Evolutionary conservation across 2,888 invertebrate species (phyloP).

Genomic region (Ormyrus pomaceus): DNA sequence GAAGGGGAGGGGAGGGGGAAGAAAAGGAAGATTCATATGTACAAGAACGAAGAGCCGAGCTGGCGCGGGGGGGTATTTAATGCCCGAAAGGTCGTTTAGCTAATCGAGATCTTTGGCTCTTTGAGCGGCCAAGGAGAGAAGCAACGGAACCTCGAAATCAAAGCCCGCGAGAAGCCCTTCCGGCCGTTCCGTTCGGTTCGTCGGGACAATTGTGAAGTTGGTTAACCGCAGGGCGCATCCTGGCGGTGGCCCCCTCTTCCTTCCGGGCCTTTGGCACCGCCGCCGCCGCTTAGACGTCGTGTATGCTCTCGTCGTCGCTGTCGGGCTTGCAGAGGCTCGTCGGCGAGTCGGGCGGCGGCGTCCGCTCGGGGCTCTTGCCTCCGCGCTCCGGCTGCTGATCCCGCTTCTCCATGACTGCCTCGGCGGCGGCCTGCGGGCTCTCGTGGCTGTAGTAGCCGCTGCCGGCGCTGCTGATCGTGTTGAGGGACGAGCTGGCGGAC

Average conservation of each 20-base stretch:
- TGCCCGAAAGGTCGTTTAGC: slow-evolving; percentile 48
- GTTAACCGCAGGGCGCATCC: slow-evolving; percentile 57
- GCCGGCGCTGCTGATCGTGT: slow-evolving; percentile 64
- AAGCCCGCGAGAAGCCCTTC: slow-evolving; percentile 22
- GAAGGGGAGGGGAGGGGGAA: not conserved
- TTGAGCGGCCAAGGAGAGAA: too few species aligned
- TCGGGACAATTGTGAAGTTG: slow-evolving; percentile 49
- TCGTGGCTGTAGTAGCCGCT: slow-evolving; percentile 48
- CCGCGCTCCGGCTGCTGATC: slow-evolving; percentile 65
- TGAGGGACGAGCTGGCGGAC: slow-evolving; percentile 76
- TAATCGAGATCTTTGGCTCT: slow-evolving; percentile 31
- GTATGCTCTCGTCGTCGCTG: slow-evolving; percentile 74
- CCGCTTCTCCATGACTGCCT: slow-evolving; percentile 65
- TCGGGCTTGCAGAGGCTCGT: slow-evolving; percentile 67
- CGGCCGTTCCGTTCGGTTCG: slow-evolving; percentile 50
- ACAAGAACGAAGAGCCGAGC: slow-evolving; percentile 10
- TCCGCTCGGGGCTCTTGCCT: slow-evolving; percentile 68
- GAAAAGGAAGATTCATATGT: slow-evolving; percentile 26
- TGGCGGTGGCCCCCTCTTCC: slow-evolving; percentile 43
- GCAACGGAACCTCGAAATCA: not conserved
- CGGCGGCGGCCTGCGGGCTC: slow-evolving; percentile 9
- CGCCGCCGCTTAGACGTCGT: slow-evolving; percentile 69
- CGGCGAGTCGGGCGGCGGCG: slow-evolving; percentile 69
- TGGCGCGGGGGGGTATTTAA: slow-evolving; percentile 34
- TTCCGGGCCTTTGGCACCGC: slow-evolving; percentile 32